phyloP scores from a whole-genome alignment of 2,797 vertebrate genomes.

The Emys orbicularis region DNA sequence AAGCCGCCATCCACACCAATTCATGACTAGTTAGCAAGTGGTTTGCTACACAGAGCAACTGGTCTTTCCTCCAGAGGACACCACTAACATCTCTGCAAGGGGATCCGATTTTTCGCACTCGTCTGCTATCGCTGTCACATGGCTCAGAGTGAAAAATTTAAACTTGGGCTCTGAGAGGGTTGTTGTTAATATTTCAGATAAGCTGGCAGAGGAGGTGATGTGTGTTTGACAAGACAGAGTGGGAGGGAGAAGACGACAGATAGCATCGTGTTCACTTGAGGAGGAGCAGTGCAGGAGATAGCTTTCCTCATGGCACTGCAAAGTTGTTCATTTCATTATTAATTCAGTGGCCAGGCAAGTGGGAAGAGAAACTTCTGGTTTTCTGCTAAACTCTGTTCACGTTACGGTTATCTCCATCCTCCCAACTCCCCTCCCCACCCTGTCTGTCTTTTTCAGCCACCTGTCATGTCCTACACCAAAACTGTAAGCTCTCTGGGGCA shows the following conservation, averaged over 20 bases:
- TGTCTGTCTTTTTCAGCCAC: not conserved
- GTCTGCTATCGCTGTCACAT: not conserved
- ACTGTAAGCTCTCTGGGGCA: rapidly evolving
- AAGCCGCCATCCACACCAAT: not conserved
- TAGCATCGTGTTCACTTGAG: rapidly evolving
- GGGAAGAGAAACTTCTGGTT: not conserved
- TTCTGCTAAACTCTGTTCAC: not conserved
- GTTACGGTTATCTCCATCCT: not conserved
- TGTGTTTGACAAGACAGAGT: not conserved
- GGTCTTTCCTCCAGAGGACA: not conserved
- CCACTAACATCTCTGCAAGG: not conserved
- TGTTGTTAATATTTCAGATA: not conserved
- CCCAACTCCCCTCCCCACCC: not conserved
- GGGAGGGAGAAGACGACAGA: not conserved
- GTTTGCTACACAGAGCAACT: not conserved
- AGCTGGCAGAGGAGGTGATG: not conserved
- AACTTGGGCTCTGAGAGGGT: not conserved
- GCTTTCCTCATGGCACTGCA: not conserved
- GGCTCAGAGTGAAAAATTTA: not conserved
- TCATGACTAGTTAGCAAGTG: not conserved
- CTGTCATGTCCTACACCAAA: not conserved
- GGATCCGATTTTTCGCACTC: not conserved
- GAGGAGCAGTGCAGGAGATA: not conserved
- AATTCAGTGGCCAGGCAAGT: not conserved
- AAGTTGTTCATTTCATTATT: not conserved